Conservation (phyloP, 23 tunicate genomes). For the Trididemnum clinides region DNA sequence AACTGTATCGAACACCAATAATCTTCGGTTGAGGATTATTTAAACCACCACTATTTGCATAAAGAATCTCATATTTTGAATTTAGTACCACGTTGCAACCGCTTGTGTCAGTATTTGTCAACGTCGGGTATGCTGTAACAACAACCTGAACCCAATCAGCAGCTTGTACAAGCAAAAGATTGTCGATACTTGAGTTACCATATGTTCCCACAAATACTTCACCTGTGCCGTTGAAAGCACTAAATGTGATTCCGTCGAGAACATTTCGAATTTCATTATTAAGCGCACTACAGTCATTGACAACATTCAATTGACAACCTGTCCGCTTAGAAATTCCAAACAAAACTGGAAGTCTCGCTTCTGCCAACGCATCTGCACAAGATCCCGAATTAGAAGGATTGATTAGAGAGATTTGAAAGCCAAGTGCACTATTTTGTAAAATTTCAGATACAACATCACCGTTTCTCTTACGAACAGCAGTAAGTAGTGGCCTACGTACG, state of each 20-base stretch:
- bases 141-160: conserved; percentile 31
- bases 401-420: neutral
- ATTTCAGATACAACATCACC: neutral
- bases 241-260: neutral
- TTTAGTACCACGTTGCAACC: conserved; percentile 32
- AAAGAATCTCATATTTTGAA: conserved; percentile 45
- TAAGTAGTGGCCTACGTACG: conserved; percentile 41
- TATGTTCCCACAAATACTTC: conserved; percentile 49
- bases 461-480: conserved; percentile 23
- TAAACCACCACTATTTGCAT: conserved; percentile 61
- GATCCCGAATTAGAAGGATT: neutral
- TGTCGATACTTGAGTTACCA: conserved; percentile 41
- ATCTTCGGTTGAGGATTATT: conserved; percentile 73
- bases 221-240: neutral
- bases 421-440: neutral
- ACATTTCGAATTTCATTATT: neutral
- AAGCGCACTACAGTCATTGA: conserved; percentile 8
- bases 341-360: neutral
- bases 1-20: conserved; percentile 35
- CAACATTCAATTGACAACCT: conserved; percentile 5
- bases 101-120: neutral
- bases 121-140: neutral
- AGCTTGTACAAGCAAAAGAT: neutral
- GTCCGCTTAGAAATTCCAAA: neutral
- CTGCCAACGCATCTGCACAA: neutral